Evolutionary conservation across 2,797 vertebrate genomes (phyloP), one percentile per base, ranked within the genome.

Genomic region (Pterois miles): DNA sequence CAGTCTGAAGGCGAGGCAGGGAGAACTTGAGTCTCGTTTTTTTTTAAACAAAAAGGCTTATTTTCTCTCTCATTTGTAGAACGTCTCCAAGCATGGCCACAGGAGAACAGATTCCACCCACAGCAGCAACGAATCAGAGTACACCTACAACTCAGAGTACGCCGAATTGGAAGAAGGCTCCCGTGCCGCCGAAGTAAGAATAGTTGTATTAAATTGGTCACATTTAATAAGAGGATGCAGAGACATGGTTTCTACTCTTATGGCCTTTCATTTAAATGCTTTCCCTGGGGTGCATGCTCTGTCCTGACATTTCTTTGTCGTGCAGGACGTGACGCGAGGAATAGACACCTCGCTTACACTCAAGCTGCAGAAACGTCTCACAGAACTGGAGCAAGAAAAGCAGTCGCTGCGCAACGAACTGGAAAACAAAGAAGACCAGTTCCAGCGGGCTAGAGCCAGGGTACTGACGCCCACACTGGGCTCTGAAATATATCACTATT

Each of bases 81-180:
- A 91, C 69, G 90, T 96, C 65, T 95, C 97, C 77, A 99, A 98
- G 88, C 97, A 97, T 66, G 98, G 98, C 64, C 98, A 98, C 95
- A 97, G 95, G 92, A 96, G 98, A 91, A 99, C 95, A 0, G 98
- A 99, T 84, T 99, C 98, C 71, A 99, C 98, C 18, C 98, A 99
- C 91, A 99, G 98, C 91, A 99, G 98, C 95, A 99, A 99, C 90
- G 98, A 98, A 84, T 99, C 98, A n/a, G 98, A 99, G 84, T 98
- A 96, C 88, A 98, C 97, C 29, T 99, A 97, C 89, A 98, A 96
- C 94, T 99, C 98, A 0, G 98, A 99, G 92, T 95, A 97, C 82
- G 93, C 96, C 9, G 98, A 99, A 87, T 90, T 94, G 16, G 98
- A 99, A 87, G 98, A 99, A 12, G 92, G 95, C 64, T 96, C 95